phyloP scores from a whole-genome alignment of 2,797 vertebrate genomes.

The Buphagus erythrorhynchus region DNA sequence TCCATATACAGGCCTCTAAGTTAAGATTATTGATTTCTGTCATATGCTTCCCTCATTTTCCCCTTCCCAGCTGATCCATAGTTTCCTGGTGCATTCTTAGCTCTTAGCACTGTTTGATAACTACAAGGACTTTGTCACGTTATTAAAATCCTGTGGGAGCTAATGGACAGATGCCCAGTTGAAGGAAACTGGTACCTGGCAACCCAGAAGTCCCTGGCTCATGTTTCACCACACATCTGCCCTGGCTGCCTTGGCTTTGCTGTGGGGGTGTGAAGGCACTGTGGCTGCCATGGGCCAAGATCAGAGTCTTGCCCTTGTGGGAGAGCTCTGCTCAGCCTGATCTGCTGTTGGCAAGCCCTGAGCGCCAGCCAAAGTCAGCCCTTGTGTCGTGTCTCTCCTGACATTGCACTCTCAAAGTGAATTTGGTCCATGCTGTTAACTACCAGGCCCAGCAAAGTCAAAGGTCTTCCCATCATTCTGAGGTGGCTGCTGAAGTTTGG shows the following conservation, averaged over 20 bases:
- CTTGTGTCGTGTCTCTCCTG: fast-evolving
- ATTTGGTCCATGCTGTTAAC: not conserved
- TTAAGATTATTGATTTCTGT: not conserved
- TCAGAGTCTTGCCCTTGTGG: not conserved
- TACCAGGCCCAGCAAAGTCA: not conserved
- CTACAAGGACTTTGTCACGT: not conserved
- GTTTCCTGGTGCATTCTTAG: not conserved
- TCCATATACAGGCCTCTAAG: not conserved
- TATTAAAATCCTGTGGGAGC: not conserved
- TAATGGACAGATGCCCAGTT: not conserved
- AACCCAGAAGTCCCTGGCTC: not conserved
- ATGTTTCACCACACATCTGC: fast-evolving
- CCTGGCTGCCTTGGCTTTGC: not conserved
- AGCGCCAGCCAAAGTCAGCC: fast-evolving
- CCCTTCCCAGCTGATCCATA: not conserved
- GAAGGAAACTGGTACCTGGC: not conserved
- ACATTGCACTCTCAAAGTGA: not conserved
- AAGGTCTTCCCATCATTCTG: not conserved
- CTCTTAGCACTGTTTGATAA: not conserved
- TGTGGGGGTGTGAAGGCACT: fast-evolving
- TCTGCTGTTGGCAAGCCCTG: not conserved
- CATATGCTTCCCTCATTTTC: not conserved
- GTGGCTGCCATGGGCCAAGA: fast-evolving
- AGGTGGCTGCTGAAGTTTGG: not conserved
- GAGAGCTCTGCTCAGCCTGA: not conserved